Conservation (phyloP, 2,888 invertebrate genomes). For the Nomada fucata region DNA sequence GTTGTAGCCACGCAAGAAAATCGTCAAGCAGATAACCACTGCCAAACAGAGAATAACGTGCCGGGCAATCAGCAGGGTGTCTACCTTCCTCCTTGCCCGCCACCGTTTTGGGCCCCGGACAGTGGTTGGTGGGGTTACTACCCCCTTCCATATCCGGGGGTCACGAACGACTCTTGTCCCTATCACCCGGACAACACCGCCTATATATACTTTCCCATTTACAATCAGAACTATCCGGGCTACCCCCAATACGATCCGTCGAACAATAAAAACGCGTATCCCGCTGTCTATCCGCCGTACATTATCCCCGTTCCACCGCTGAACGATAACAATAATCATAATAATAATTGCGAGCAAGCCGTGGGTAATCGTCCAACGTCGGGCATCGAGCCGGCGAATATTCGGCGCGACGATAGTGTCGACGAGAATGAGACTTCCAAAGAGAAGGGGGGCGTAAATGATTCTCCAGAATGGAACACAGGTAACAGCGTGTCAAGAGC, state of each 20-base stretch:
- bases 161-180: slow-evolving; percentile 53
- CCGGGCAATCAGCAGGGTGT: slow-evolving; percentile 80
- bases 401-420: too few species aligned
- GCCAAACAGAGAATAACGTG: slow-evolving; percentile 79
- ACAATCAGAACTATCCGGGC: slow-evolving; percentile 55
- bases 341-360: slow-evolving; percentile 4
- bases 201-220: slow-evolving; percentile 70
- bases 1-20: slow-evolving; percentile 83
- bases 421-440: neutral
- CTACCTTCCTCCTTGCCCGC: slow-evolving; percentile 74
- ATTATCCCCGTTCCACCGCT: slow-evolving; percentile 14
- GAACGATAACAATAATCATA: neutral
- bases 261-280: slow-evolving; percentile 16
- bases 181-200: slow-evolving; percentile 65
- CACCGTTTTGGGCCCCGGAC: slow-evolving; percentile 74
- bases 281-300: slow-evolving; percentile 39
- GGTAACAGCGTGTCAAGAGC: slow-evolving; percentile 34
- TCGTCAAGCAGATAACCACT: slow-evolving; percentile 80
- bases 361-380: neutral
- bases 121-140: slow-evolving; percentile 75
- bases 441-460: neutral
- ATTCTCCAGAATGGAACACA: slow-evolving; percentile 19
- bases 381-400: neutral
- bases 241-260: slow-evolving; percentile 14
- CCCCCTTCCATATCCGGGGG: slow-evolving; percentile 65